A percentile compares a stretch with the other conserved stretches of the same genome.
Evolutionary conservation across 2,113 vertebrate species (phyloP).

Genomic region (Setophaga kirtlandii): DNA sequence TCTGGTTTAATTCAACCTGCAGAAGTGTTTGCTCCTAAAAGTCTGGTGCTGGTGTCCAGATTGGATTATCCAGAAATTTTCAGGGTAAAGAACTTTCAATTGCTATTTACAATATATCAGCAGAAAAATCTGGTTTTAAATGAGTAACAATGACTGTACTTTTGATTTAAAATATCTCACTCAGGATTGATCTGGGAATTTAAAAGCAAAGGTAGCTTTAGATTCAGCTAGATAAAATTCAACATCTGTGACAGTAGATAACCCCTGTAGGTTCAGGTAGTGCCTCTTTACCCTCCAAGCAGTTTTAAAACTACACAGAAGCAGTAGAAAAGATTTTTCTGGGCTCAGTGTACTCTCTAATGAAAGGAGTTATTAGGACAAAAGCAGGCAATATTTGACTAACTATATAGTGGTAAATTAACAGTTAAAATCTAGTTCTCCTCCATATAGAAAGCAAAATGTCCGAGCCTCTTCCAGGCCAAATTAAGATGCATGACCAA

Average conservation of each 20-base stretch:
- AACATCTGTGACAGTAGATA: neutral
- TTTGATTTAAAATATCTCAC: slow-evolving; percentile 29
- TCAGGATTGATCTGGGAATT: slow-evolving; percentile 32
- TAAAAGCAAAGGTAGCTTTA: neutral
- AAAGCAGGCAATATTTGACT: neutral
- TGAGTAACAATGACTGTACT: neutral
- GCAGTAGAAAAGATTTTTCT: neutral
- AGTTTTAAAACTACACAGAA: neutral
- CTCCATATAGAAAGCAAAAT: neutral
- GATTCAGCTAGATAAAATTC: neutral
- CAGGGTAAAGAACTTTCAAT: slow-evolving; percentile 84
- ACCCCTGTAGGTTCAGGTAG: neutral
- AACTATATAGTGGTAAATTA: neutral
- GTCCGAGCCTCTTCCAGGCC: neutral
- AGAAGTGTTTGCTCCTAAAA: slow-evolving; percentile 97
- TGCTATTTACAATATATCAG: slow-evolving; percentile 12
- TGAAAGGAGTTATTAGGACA: neutral
- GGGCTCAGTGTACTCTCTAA: neutral
- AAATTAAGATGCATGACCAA: slow-evolving; percentile 8
- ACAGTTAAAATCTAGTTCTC: neutral
- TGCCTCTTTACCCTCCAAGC: neutral
- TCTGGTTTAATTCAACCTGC: slow-evolving; percentile 93
- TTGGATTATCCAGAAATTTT: slow-evolving; percentile 97
- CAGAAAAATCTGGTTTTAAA: slow-evolving; percentile 29
- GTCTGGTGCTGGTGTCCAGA: slow-evolving; percentile 94